Base-by-base conservation (phyloP, 2,113 vertebrate genomes). In the Anguilla japonica region DNA sequence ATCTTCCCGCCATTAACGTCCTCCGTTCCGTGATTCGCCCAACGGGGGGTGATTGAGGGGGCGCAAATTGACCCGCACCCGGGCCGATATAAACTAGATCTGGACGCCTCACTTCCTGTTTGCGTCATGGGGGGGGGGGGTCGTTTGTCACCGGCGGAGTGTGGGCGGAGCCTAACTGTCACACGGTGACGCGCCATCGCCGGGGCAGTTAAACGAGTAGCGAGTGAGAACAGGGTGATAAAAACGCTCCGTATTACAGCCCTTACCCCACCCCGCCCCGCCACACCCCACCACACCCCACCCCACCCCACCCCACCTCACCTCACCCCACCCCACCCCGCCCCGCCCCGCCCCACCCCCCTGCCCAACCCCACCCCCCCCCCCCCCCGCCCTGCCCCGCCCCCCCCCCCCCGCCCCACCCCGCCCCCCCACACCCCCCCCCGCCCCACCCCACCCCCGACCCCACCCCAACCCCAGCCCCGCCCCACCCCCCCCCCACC, bases 401-500 rank as follows among this genome's bases (percentile, higher is more conserved):
- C n/a, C n/a, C n/a, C n/a, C n/a, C n/a, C n/a, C n/a, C n/a, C n/a
- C n/a, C 8, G 67, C 67, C 67, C 67, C 4, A 34, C n/a, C 29
- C n/a, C 22, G 2, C 11, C 9, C 67, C n/a, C 2, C 2, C 1
- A 5, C 8, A 75, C n/a, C n/a, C 11, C 26, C 67, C n/a, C 13
- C 67, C n/a, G 6, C 34, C n/a, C 2, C 67, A 75, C 67, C 67
- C 67, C 4, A 34, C n/a, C 29, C n/a, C 22, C n/a, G n/a, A 75
- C n/a, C 22, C 0, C 22, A 8, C 11, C 9, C 67, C n/a, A 2
- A 75, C n/a, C 22, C 0, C 22, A 8, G n/a, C 11, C 9, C 67
- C n/a, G 8, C 6, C 0, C 4, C n/a, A n/a, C n/a, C n/a, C 22
- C 0, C 22, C 0, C 11, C 9, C 67, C n/a, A 2, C 6, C 0